Conservation (phyloP, 2,113 vertebrate genomes). For the Oreochromis aureus region DNA sequence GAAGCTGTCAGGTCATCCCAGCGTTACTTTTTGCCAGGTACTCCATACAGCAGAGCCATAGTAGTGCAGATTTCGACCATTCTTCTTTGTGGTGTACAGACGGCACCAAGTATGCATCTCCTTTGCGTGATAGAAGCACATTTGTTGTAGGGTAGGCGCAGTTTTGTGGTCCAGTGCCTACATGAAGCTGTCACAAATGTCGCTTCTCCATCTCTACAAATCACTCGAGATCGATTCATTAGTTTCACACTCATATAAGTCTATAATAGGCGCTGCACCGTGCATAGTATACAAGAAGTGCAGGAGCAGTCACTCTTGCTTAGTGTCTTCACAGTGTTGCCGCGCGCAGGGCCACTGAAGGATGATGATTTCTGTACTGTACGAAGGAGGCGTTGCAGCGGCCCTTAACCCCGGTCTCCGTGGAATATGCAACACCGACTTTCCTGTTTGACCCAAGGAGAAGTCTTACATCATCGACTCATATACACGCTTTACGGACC, state of each 20-base stretch:
- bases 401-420: not conserved
- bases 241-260: not conserved
- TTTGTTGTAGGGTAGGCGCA: not conserved
- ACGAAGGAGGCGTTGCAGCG: constrained; percentile 30
- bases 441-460: not conserved
- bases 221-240: constrained; percentile 48
- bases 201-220: constrained; percentile 7
- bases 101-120: not conserved
- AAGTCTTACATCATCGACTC: not conserved
- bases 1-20: not conserved
- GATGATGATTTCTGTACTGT: constrained; percentile 50
- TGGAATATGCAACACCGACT: not conserved
- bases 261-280: constrained; percentile 3
- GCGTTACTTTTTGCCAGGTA: not conserved
- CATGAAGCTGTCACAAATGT: constrained; percentile 27
- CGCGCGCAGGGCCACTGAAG: constrained; percentile 52
- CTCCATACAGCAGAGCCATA: not conserved
- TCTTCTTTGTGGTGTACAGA: not conserved
- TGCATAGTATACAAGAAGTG: constrained; percentile 5
- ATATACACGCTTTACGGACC: not conserved
- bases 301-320: constrained; percentile 61
- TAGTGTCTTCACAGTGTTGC: constrained; percentile 46
- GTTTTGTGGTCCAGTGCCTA: constrained; percentile 9
- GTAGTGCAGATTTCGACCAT: not conserved
- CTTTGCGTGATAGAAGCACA: not conserved